Evolutionary conservation across 1,140 invertebrate species (phyloP).

Genomic region (Whitmania pigra): DNA sequence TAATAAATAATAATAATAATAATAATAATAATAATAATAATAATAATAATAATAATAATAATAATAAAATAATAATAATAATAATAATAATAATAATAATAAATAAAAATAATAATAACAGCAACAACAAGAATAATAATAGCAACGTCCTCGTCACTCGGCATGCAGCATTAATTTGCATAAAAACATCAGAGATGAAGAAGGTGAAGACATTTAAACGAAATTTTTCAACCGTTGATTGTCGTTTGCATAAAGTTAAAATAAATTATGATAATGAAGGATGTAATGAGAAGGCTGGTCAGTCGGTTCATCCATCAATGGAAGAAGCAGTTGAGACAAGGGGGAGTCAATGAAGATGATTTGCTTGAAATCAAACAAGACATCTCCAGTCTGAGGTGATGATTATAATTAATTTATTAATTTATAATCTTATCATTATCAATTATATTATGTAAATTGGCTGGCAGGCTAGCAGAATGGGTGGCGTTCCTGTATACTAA

Average conservation of each 20-base stretch:
- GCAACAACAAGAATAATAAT: neutral
- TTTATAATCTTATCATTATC: too few relatives aligned
- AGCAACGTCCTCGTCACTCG: neutral
- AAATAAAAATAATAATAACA: too few relatives aligned
- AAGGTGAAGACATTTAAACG: neutral
- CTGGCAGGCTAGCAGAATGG: too few relatives aligned
- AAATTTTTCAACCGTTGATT: neutral
- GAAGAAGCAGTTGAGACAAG: conserved; percentile 48
- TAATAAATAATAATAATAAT: too few relatives aligned
- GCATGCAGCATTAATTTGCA: neutral
- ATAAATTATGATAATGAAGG: conserved; percentile 34
- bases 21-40: too few relatives aligned
- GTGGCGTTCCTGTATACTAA: too few relatives aligned
- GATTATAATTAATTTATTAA: neutral
- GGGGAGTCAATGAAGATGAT: conserved; percentile 51
- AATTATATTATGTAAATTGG: too few relatives aligned
- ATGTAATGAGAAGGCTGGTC: conserved; percentile 48
- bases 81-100: neutral
- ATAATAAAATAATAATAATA: too few relatives aligned
- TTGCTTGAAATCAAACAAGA: conserved; percentile 52
- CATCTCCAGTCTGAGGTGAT: conserved; percentile 49
- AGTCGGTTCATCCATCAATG: conserved; percentile 46
- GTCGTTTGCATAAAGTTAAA: conserved; percentile 22
- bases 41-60: too few relatives aligned
- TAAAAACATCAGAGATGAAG: neutral